These are phyloP conservation scores for Microcebus jonahi DNA, from an alignment of 2,113 vertebrate species.

Conservation along the genomic window DNA sequence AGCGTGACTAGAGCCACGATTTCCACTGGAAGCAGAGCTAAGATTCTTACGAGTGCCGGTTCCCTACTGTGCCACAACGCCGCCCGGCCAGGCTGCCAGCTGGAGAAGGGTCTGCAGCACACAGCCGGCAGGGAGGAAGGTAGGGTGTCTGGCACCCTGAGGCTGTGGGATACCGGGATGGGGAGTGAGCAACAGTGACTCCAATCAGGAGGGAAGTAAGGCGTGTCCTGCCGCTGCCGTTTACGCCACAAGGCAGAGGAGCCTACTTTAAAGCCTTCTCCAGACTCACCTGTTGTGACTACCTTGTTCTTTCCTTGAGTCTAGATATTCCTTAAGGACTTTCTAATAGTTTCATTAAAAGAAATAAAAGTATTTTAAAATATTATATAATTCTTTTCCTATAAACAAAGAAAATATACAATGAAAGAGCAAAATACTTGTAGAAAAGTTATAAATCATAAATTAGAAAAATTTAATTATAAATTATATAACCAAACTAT, in stretches of 20 bases:
- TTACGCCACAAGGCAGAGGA: neutral
- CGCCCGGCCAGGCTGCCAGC: neutral
- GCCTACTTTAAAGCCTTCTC: neutral
- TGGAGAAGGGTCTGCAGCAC: too few species aligned
- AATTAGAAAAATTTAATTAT: neutral
- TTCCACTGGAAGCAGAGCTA: neutral
- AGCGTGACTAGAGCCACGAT: neutral
- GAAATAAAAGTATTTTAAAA: slow-evolving; percentile 13
- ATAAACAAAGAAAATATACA: neutral
- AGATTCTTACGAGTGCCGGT: neutral
- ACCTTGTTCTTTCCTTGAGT: neutral
- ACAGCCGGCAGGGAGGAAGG: neutral
- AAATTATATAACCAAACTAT: slow-evolving; percentile 35
- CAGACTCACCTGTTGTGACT: neutral
- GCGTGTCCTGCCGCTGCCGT: neutral
- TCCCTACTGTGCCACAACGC: neutral
- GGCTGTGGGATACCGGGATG: neutral
- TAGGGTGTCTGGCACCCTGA: neutral
- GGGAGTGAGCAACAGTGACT: neutral
- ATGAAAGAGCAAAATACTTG: neutral
- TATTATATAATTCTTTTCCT: neutral
- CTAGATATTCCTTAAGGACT: neutral
- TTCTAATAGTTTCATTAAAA: neutral
- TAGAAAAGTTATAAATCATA: neutral
- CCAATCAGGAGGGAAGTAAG: neutral